Base-by-base conservation (phyloP, 2,113 vertebrate genomes). In the Lepus americanus region DNA sequence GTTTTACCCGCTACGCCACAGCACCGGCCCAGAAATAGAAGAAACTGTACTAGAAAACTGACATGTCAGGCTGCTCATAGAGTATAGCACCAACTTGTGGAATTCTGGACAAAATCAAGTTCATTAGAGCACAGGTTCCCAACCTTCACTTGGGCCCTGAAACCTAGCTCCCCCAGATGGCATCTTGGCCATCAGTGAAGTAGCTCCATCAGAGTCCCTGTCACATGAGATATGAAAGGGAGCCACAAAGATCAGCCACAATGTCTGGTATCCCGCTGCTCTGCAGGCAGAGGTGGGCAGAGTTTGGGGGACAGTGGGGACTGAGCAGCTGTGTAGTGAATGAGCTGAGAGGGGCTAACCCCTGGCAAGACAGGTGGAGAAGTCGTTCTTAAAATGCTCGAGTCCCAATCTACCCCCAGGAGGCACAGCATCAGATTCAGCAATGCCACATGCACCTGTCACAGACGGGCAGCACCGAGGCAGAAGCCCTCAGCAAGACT, bases 191-290 rank as follows among this genome's bases (percentile, higher is more conserved):
- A 3, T 76, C 39, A 25, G 53, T 14, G 11, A 78, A 81, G 17
- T 2, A 0, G 1, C 66, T 59, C 33, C 11, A 6, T 72, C 39
- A 66, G 19, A 14, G 31, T 51, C 25, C 31, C n/a, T 0, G 1
- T 70, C 36, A 19, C 25, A 53, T 2, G 8, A 51, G 17, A 51
- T 67, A 69, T 51, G 31, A 27, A 44, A 73, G 53, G 55, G 83
- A 36, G 27, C 36, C 2, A 0, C 1, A 3, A 53, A 80, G 61
- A 7, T 29, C 0, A 1, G 53, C 63, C 4, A 1, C 9, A 9
- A 1, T 8, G 36, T 16, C 84, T 67, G 29, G 36, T 1, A 7
- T 79, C 64, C 53, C 0, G 1, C 36, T 49, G 20, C 49, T 49
- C 1, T 2, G 19, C 0, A 14, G 16, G 73, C 61, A 1, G 31